These are phyloP conservation scores for Nilaparvata lugens DNA, from an alignment of 1,140 invertebrate genomes.

Conservation along the genomic window DNA sequence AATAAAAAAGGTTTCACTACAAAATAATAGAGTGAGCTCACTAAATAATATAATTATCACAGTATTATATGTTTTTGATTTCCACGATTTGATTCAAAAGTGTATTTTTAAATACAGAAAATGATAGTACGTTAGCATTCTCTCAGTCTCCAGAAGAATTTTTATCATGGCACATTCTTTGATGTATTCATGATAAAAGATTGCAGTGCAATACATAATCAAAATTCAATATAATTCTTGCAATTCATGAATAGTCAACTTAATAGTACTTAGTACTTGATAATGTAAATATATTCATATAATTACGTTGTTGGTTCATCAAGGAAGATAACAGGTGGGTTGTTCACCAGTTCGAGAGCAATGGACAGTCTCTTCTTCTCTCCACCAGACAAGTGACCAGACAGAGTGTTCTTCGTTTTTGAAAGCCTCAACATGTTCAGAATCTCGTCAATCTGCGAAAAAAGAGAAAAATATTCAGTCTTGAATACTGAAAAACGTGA, in stretches of 20 bases:
- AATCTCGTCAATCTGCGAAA: slow-evolving; percentile 59
- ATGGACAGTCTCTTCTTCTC: slow-evolving; percentile 87
- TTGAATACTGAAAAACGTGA: no score
- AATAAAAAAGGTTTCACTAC: no score
- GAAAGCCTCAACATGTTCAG: slow-evolving; percentile 52
- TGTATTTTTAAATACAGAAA: no score
- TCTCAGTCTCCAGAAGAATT: no score
- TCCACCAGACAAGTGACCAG: slow-evolving; percentile 74
- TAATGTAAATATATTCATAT: neutral
- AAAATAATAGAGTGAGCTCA: no score
- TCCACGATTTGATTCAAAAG: no score
- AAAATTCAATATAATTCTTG: no score
- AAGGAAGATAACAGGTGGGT: slow-evolving; percentile 83
- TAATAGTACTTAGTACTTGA: neutral
- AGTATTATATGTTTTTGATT: no score
- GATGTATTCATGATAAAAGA: neutral
- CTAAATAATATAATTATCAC: no score
- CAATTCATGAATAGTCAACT: neutral
- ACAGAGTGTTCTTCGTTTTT: slow-evolving; percentile 54
- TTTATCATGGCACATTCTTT: no score
- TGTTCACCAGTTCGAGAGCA: slow-evolving; percentile 86
- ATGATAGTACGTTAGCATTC: no score
- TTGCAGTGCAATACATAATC: neutral
- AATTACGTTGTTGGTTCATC: slow-evolving; percentile 77
- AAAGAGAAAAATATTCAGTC: slow-evolving; percentile 4